Conservation (phyloP, 92 coral and sea anemone genomes). For the Parazoanthus atlanticus region DNA sequence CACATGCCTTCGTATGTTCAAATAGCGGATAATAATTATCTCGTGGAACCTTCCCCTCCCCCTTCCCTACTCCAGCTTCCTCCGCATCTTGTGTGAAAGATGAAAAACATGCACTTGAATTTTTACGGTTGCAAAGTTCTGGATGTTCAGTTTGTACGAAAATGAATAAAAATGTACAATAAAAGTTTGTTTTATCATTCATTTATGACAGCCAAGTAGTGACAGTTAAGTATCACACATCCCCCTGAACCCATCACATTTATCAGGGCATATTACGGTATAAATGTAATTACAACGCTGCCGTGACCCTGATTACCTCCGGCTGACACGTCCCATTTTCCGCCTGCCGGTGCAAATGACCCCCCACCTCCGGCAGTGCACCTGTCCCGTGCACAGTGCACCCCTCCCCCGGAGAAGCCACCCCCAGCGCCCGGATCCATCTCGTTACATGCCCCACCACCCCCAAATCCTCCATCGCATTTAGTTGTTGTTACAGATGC, state of each 20-base stretch:
- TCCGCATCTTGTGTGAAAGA: too few relatives aligned
- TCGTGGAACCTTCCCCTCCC: too few relatives aligned
- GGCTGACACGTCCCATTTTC: neutral
- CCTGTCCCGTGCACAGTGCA: neutral
- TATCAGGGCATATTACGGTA: neutral
- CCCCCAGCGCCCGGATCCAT: slow-evolving; percentile 18
- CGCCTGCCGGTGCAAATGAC: neutral
- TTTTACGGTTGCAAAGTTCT: too few relatives aligned
- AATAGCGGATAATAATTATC: too few relatives aligned
- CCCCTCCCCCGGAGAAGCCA: slow-evolving; percentile 12
- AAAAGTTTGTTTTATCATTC: too few relatives aligned
- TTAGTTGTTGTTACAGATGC: neutral
- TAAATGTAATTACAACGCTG: neutral
- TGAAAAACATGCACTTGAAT: too few relatives aligned
- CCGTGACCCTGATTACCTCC: slow-evolving; percentile 10
- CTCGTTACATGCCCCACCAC: neutral
- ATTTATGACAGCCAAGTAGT: too few relatives aligned
- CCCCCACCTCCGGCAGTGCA: slow-evolving; percentile 6
- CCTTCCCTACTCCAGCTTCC: too few relatives aligned
- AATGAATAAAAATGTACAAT: too few relatives aligned
- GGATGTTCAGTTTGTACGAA: too few relatives aligned
- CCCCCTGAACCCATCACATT: neutral
- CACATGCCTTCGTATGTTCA: too few relatives aligned
- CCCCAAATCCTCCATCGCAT: slow-evolving; percentile 19
- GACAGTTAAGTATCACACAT: too few relatives aligned